These are phyloP conservation scores for Mayetiola destructor DNA, from an alignment of 2,888 invertebrate species.

Conservation along the genomic window DNA sequence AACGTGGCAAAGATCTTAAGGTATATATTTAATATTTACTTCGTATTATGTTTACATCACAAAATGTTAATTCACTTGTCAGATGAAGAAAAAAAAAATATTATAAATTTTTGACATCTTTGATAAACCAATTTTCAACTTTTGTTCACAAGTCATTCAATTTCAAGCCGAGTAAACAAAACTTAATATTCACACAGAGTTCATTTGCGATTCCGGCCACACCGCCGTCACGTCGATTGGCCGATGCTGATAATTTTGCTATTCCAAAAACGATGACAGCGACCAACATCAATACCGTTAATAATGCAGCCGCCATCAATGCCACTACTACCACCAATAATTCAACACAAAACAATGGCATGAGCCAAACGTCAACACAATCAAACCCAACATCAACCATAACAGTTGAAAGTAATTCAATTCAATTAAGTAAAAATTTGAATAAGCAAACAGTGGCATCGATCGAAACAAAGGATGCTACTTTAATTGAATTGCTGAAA, in stretches of 20 bases:
- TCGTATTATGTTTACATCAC: no score
- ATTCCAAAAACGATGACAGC: constrained; percentile 25
- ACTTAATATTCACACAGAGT: no score
- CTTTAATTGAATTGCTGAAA: constrained; percentile 63
- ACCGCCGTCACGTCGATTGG: constrained; percentile 29
- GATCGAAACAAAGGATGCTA: constrained; percentile 48
- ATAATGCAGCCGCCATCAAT: not conserved
- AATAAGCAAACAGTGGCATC: constrained; percentile 24
- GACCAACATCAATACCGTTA: no score
- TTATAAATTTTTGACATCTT: not conserved
- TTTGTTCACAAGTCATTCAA: no score
- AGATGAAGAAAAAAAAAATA: no score
- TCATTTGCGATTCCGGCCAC: constrained; percentile 36
- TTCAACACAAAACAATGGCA: constrained; percentile 31
- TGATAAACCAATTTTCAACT: not conserved
- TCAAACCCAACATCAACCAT: constrained; percentile 26
- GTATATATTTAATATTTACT: constrained; percentile 21
- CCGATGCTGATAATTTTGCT: constrained; percentile 33
- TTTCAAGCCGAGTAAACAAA: no score
- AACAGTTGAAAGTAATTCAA: constrained; percentile 26
- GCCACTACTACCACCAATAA: not conserved
- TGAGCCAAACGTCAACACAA: constrained; percentile 31
- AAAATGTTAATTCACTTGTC: no score
- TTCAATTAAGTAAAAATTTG: constrained; percentile 25
- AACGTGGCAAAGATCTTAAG: constrained; percentile 44